Percentiles rank a stretch among this genome's conserved stretches.
phyloP scores from a whole-genome alignment of 2,888 invertebrate species.

The Megaustenia siamemsis region DNA sequence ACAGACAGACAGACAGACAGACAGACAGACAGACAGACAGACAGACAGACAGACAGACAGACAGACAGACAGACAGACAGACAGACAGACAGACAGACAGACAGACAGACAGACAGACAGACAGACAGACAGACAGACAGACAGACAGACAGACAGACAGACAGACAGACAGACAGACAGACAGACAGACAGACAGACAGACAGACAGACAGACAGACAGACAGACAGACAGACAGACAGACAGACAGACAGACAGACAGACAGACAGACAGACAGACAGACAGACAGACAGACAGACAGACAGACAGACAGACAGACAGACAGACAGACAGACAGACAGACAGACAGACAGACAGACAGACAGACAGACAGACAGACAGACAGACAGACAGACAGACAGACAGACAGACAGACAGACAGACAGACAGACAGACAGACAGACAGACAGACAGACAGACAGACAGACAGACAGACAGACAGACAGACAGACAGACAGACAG shows the following conservation, averaged over 20 bases:
- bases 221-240: constrained; percentile 4
- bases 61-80: constrained; percentile 4
- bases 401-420: constrained; percentile 4
- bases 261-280: constrained; percentile 4
- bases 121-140: constrained; percentile 4
- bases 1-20: constrained; percentile 37
- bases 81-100: constrained; percentile 4
- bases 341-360: constrained; percentile 4
- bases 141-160: constrained; percentile 4
- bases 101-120: constrained; percentile 4
- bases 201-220: constrained; percentile 4
- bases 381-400: constrained; percentile 4
- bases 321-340: constrained; percentile 4
- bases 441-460: constrained; percentile 4
- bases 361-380: constrained; percentile 4
- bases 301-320: constrained; percentile 4
- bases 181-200: constrained; percentile 4
- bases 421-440: constrained; percentile 4
- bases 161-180: constrained; percentile 4
- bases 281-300: constrained; percentile 4
- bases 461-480: constrained; percentile 4
- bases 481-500: constrained; percentile 4
- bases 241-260: constrained; percentile 4
- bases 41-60: constrained; percentile 14
- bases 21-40: constrained; percentile 1